Conservation (phyloP, 2,113 vertebrate genomes). For the Pleuronectes platessa region DNA sequence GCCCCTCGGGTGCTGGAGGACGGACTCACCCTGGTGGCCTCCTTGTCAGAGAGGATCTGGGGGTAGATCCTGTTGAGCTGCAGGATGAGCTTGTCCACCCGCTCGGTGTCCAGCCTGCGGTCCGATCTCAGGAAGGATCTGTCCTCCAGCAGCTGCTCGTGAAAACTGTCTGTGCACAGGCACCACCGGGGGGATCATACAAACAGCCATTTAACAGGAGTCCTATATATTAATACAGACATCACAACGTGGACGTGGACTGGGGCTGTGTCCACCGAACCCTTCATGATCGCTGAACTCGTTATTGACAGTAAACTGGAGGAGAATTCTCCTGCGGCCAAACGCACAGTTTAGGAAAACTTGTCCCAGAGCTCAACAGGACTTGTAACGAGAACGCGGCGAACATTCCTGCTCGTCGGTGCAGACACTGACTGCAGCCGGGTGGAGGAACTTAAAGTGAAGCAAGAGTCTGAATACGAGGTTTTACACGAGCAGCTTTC, state of each 20-base stretch:
- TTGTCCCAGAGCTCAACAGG: not conserved
- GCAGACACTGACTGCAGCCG: too few relatives aligned
- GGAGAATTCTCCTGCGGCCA: too few relatives aligned
- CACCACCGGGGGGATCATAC: not conserved
- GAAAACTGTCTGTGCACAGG: conserved; percentile 78
- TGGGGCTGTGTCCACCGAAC: too few relatives aligned
- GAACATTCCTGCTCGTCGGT: too few relatives aligned
- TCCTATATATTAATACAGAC: too few relatives aligned
- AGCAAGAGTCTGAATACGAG: not conserved
- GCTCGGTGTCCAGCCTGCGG: conserved; percentile 87
- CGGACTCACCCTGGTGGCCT: conserved; percentile 89
- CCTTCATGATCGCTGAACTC: too few relatives aligned
- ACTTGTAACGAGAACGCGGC: too few relatives aligned
- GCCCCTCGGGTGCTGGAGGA: too few relatives aligned
- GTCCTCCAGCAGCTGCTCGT: conserved; percentile 90
- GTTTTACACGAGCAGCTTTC: not conserved
- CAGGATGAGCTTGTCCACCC: conserved; percentile 93
- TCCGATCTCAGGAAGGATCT: conserved; percentile 86
- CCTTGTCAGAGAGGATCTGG: conserved; percentile 93
- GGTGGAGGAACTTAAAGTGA: too few relatives aligned
- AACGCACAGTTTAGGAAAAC: not conserved
- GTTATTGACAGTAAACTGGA: too few relatives aligned
- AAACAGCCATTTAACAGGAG: not conserved
- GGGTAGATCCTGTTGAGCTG: conserved; percentile 98
- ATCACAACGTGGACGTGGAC: too few relatives aligned